These are phyloP conservation scores for Samia ricini DNA, from an alignment of 1,140 invertebrate species.

Conservation along the genomic window DNA sequence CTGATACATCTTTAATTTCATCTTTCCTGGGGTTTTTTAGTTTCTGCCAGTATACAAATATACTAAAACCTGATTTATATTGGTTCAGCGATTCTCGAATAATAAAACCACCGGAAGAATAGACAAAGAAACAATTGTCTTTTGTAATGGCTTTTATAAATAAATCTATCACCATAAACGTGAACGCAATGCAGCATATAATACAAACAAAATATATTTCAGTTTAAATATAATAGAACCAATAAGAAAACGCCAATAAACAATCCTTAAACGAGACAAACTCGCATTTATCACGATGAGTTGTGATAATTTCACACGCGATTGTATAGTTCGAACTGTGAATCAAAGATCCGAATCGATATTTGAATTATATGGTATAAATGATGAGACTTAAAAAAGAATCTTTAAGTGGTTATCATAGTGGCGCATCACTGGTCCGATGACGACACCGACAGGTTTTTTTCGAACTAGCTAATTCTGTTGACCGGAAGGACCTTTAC, in stretches of 20 bases:
- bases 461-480: too few relatives aligned
- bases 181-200: neutral
- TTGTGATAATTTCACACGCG: constrained; percentile 62
- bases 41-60: too few relatives aligned
- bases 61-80: too few relatives aligned
- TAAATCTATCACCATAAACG: neutral
- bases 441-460: constrained; percentile 40
- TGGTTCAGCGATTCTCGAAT: too few relatives aligned
- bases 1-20: too few relatives aligned
- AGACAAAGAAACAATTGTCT: too few relatives aligned
- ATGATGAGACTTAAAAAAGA: neutral
- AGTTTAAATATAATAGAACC: constrained; percentile 29
- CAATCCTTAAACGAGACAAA: constrained; percentile 57
- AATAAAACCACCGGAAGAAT: too few relatives aligned
- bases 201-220: constrained; percentile 15
- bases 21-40: too few relatives aligned
- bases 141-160: too few relatives aligned
- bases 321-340: constrained; percentile 33
- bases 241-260: constrained; percentile 55
- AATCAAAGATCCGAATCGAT: constrained; percentile 41
- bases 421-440: constrained; percentile 32
- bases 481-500: too few relatives aligned
- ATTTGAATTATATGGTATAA: constrained; percentile 20
- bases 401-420: constrained; percentile 14
- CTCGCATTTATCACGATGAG: constrained; percentile 61